Conservation (phyloP, 1,140 invertebrate genomes). For the Cecropterus lyciades region DNA sequence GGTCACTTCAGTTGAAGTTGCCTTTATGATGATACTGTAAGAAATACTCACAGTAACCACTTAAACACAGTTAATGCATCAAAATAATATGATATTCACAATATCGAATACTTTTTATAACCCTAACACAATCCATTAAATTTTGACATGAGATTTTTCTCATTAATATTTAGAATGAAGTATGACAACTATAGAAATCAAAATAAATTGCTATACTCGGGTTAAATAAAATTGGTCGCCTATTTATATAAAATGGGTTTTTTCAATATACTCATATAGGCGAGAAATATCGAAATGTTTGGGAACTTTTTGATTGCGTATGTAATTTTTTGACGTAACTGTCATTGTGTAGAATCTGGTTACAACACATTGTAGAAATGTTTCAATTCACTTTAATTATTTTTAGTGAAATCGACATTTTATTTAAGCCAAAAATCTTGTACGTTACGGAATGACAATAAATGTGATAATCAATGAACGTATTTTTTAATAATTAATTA, state of each 20-base stretch:
- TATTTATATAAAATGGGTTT: conserved; percentile 18
- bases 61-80: too few species aligned
- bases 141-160: not conserved
- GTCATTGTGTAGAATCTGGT: conserved; percentile 18
- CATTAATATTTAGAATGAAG: not conserved
- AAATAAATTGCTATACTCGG: conserved; percentile 16
- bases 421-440: too few species aligned
- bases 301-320: conserved; percentile 28
- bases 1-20: too few species aligned
- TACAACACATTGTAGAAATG: not conserved
- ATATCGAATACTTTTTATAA: too few species aligned
- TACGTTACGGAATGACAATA: too few species aligned
- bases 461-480: too few species aligned
- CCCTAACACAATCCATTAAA: not conserved
- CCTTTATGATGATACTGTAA: too few species aligned
- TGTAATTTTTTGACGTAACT: conserved; percentile 18
- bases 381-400: too few species aligned
- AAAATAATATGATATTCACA: too few species aligned
- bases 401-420: too few species aligned
- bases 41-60: too few species aligned
- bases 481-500: too few species aligned
- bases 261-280: conserved; percentile 11
- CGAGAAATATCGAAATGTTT: conserved; percentile 25
- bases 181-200: conserved; percentile 8
- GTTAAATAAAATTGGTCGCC: conserved; percentile 19